Percentiles rank a stretch among this genome's conserved stretches.
phyloP scores from a whole-genome alignment of 2,888 invertebrate species.

The Dolomedes plantarius region DNA sequence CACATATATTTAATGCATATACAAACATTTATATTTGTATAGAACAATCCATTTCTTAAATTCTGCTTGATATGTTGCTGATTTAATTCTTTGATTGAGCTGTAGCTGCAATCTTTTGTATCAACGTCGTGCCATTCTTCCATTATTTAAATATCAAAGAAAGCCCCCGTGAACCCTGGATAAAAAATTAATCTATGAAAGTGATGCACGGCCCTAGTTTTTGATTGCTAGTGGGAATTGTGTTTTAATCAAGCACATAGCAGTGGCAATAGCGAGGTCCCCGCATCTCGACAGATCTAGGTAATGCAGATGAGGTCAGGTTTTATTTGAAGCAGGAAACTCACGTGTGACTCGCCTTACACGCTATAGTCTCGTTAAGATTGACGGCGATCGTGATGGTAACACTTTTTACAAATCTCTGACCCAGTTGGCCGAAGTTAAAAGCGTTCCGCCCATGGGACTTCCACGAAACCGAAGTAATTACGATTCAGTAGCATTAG shows the following conservation, averaged over 20 bases:
- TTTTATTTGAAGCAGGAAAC: conserved; percentile 29
- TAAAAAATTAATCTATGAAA: background rate
- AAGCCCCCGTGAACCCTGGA: background rate
- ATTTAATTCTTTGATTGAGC: no score
- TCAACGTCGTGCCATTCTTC: background rate
- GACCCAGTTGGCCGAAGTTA: conserved; percentile 45
- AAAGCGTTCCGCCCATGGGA: conserved; percentile 33
- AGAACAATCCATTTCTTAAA: no score
- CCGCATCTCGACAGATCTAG: conserved; percentile 32
- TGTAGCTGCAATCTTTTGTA: background rate
- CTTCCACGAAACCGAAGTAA: conserved; percentile 44
- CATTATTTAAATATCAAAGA: background rate
- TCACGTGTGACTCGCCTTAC: conserved; percentile 19
- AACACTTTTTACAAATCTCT: conserved; percentile 40
- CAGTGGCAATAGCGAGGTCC: background rate
- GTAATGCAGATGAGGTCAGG: conserved; percentile 38
- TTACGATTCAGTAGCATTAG: conserved; percentile 31
- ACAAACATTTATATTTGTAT: no score
- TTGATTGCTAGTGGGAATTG: background rate
- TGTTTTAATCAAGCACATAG: conserved; percentile 3
- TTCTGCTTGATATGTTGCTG: no score
- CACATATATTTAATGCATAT: no score
- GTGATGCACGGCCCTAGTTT: background rate
- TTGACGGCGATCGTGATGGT: conserved; percentile 11
- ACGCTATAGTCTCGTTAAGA: conserved; percentile 57